Percentiles rank a stretch among this genome's conserved stretches.
Conservation (phyloP, 1,140 invertebrate genomes). For the Wiebesia pumilae region DNA sequence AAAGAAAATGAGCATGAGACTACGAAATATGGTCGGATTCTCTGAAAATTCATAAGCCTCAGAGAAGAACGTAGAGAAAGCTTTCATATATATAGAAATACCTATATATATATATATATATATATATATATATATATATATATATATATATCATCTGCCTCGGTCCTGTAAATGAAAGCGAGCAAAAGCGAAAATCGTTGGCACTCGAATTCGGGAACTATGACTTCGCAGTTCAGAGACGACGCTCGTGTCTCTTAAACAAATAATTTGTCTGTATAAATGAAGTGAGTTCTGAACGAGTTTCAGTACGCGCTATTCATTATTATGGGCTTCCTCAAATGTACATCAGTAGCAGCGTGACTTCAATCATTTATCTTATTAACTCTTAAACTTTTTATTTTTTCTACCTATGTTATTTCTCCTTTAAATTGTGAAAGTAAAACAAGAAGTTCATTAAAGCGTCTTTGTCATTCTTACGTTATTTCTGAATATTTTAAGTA, state of each 20-base stretch:
- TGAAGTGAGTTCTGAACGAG: constrained; percentile 65
- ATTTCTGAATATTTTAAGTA: neutral
- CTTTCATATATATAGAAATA: constrained; percentile 51
- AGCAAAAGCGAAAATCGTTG: constrained; percentile 54
- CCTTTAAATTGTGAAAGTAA: constrained; percentile 29
- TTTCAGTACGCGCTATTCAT: constrained; percentile 58
- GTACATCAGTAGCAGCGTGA: neutral
- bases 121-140: no score
- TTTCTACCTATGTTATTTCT: neutral
- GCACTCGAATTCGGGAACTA: constrained; percentile 61
- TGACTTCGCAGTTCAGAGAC: constrained; percentile 64
- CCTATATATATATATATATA: no score
- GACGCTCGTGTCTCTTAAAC: constrained; percentile 56
- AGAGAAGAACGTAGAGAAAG: constrained; percentile 30
- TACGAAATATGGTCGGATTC: constrained; percentile 53
- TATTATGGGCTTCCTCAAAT: constrained; percentile 61
- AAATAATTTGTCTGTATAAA: constrained; percentile 70
- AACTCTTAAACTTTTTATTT: constrained; percentile 38
- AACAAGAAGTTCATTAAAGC: neutral
- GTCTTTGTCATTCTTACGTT: neutral
- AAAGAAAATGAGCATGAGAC: neutral
- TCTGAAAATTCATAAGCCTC: constrained; percentile 68
- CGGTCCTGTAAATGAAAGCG: constrained; percentile 60
- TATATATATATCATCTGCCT: constrained; percentile 35
- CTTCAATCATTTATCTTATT: constrained; percentile 27